Percentiles rank a stretch among this genome's conserved stretches.
These are phyloP conservation scores for Uropetala carovei DNA, from an alignment of 2,888 invertebrate species.

Conservation along the genomic window DNA sequence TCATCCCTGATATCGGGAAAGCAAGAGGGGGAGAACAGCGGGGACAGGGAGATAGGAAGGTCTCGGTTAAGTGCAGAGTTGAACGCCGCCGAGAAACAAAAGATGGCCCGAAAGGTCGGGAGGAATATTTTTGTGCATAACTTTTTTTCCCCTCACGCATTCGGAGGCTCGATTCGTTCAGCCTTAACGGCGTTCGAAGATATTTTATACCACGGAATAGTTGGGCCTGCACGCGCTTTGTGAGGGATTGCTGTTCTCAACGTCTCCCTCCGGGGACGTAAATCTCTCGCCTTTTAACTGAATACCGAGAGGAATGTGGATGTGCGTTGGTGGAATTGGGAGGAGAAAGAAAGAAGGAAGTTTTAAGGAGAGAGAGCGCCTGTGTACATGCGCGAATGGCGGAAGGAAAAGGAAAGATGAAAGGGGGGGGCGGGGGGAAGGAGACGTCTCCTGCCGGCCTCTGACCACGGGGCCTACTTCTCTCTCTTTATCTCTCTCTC, in stretches of 20 bases:
- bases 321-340: neutral
- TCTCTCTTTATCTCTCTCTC: neutral
- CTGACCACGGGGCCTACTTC: neutral
- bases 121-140: neutral
- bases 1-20: no score
- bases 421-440: neutral
- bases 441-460: neutral
- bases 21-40: no score
- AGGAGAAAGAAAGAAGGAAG: neutral
- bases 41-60: neutral
- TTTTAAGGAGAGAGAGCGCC: neutral
- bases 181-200: neutral
- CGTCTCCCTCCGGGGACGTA: neutral
- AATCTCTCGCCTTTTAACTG: neutral
- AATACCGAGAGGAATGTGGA: neutral
- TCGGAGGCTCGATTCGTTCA: neutral
- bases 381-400: neutral
- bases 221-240: neutral
- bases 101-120: neutral
- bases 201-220: neutral
- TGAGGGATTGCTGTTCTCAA: neutral
- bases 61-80: neutral
- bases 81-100: neutral
- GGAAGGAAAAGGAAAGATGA: no score
- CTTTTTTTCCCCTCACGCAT: neutral